Evolutionary conservation across 2,888 invertebrate genomes (phyloP).

Genomic region (Drosophila hawaiiensis): DNA sequence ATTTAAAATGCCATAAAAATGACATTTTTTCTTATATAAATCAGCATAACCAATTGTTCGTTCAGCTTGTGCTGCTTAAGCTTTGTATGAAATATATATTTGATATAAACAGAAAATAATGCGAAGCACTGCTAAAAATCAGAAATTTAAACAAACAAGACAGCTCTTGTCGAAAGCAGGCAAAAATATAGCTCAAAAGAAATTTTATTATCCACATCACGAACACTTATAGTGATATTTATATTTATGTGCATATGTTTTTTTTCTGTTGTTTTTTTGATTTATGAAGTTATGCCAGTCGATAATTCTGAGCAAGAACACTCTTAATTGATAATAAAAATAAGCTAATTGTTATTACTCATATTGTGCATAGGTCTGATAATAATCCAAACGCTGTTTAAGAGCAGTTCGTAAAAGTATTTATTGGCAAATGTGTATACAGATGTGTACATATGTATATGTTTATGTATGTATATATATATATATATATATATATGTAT

Average conservation of each 20-base stretch:
- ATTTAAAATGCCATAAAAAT: not conserved
- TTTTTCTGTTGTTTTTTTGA: too few relatives aligned
- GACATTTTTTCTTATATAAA: not conserved
- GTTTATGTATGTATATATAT: not conserved
- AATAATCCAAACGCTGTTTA: conserved; percentile 48
- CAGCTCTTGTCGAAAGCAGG: not conserved
- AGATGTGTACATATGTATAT: conserved; percentile 5
- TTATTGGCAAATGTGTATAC: conserved; percentile 5
- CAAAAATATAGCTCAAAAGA: not conserved
- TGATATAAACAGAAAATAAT: not conserved
- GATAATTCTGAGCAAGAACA: not conserved
- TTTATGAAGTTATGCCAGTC: not conserved
- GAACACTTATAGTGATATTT: not conserved
- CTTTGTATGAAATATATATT: not conserved
- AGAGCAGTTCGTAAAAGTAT: conserved; percentile 37
- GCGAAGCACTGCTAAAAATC: too few relatives aligned
- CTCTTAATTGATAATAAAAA: conserved; percentile 38
- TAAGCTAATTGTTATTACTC: conserved; percentile 56
- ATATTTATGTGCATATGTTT: not conserved
- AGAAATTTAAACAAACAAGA: not conserved
- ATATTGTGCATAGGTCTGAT: conserved; percentile 24
- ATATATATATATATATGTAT: conserved; percentile 1
- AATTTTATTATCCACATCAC: not conserved
- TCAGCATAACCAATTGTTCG: not conserved
- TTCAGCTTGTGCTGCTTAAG: not conserved